Evolutionary conservation across 2,113 vertebrate species (phyloP).

Genomic region (Rhinoderma darwinii): DNA sequence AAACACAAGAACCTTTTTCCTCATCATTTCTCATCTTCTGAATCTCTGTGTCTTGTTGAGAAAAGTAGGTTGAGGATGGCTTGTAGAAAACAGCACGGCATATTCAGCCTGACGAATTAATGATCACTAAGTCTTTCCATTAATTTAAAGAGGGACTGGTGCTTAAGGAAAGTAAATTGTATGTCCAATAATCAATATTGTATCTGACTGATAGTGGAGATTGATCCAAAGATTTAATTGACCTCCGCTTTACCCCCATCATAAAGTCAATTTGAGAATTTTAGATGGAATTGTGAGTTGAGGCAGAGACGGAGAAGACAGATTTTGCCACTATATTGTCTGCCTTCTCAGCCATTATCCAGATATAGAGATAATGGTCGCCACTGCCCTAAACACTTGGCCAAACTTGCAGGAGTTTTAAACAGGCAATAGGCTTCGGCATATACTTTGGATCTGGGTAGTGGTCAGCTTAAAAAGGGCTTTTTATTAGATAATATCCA

Average conservation of each 20-base stretch:
- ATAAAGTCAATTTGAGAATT: background rate
- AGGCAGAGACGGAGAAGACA: background rate
- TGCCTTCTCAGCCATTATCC: too few relatives aligned
- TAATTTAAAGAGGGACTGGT: background rate
- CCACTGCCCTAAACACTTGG: too few relatives aligned
- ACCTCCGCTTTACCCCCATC: background rate
- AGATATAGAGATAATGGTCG: too few relatives aligned
- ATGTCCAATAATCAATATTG: constrained; percentile 2
- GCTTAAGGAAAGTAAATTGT: background rate
- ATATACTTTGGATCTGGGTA: too few relatives aligned
- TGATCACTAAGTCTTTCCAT: background rate
- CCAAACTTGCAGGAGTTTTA: too few relatives aligned
- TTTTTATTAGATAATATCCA: too few relatives aligned
- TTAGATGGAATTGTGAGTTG: background rate
- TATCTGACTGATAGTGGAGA: background rate
- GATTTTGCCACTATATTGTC: background rate
- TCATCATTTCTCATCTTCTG: too few relatives aligned
- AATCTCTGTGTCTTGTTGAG: too few relatives aligned
- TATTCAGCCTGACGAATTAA: background rate
- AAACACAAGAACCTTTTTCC: too few relatives aligned
- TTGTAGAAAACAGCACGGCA: background rate
- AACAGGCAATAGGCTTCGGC: too few relatives aligned
- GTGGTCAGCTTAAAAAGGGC: too few relatives aligned
- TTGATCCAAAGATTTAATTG: background rate
- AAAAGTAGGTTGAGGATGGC: background rate